Base-by-base conservation (phyloP, 2,888 invertebrate species). In the Gandaritis pyraliata region DNA sequence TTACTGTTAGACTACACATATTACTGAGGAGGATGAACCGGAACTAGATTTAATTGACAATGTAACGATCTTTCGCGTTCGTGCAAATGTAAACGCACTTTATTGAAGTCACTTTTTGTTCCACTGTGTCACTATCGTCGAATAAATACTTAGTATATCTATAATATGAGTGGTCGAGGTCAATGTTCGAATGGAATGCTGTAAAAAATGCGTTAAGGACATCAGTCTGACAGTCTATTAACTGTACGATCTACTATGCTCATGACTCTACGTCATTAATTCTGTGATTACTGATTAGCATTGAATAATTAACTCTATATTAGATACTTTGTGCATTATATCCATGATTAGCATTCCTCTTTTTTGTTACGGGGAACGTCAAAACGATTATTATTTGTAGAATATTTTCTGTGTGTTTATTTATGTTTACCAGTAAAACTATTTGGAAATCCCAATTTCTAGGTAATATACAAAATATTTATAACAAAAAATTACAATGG, bases 171-270 rank as follows among this genome's bases (percentile, higher is more conserved):
- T 88, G 85, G 81, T 73, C 77, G 85, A 85, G 91, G 88, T 90
- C 90, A 87, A 88, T 70, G 89, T 71, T 82, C 90, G 79, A 72
- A 69, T 66, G 84, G 88, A 88, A 89, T 90, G 88, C 81, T 85
- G 81, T 86, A 89, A 91, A 91, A 90, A 90, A 87, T 85, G 78
- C 80, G 82, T 79, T 86, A 87, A 89, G 88, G 88, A 90, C 88
- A 86, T 81, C 79, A 80, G 76, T 81, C 82, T 73, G 77, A 68
- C 76, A 76, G 75, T 85, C 82, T 85, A 83, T 83, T 82, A 82
- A 79, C 76, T 75, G 76, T 78, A 78, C 77, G 77, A 77, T 81
- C 74, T 74, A 76, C 72, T 78, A 78, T 33, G 33, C 72, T 72
- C 54, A 48, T 16, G 53, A 23, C 29, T 18, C 71, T 77, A 71